Evolutionary conservation across 2,113 vertebrate species (phyloP).

Genomic region (Rhegmatorhina hoffmannsi): DNA sequence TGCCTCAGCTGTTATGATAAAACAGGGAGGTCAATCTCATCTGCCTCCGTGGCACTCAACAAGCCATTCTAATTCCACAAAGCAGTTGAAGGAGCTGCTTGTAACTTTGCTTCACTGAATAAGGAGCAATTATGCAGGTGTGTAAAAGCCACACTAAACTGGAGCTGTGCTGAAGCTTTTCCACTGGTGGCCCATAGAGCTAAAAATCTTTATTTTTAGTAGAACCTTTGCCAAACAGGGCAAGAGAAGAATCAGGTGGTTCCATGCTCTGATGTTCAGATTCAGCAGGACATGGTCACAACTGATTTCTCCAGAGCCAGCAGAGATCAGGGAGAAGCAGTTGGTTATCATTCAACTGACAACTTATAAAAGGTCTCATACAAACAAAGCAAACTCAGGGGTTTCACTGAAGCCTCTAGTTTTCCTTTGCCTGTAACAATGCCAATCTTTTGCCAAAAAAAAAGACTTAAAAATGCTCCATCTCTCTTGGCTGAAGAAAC

Average conservation of each 20-base stretch:
- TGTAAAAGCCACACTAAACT: neutral
- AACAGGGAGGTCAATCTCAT: conserved; percentile 53
- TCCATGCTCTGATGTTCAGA: neutral
- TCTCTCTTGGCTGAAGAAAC: neutral
- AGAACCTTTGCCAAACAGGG: neutral
- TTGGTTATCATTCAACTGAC: neutral
- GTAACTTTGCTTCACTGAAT: neutral
- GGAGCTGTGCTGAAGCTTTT: neutral
- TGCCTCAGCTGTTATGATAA: conserved; percentile 40
- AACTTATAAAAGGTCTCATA: neutral
- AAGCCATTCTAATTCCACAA: conserved; percentile 1
- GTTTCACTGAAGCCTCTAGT: neutral
- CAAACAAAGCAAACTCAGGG: accelerated
- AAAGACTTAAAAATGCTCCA: neutral
- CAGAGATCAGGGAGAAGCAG: neutral
- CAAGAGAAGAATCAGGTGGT: neutral
- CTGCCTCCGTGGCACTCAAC: neutral
- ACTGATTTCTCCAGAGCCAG: neutral
- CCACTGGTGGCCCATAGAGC: neutral
- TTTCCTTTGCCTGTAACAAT: neutral
- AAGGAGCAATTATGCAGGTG: neutral
- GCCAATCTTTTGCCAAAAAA: neutral
- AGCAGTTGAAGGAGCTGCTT: conserved; percentile 1
- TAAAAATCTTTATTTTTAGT: neutral
- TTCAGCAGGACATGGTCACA: neutral